Evolutionary conservation across 2,113 vertebrate genomes (phyloP), one percentile per base, ranked within the genome.

Genomic region (Lagopus leucura): DNA sequence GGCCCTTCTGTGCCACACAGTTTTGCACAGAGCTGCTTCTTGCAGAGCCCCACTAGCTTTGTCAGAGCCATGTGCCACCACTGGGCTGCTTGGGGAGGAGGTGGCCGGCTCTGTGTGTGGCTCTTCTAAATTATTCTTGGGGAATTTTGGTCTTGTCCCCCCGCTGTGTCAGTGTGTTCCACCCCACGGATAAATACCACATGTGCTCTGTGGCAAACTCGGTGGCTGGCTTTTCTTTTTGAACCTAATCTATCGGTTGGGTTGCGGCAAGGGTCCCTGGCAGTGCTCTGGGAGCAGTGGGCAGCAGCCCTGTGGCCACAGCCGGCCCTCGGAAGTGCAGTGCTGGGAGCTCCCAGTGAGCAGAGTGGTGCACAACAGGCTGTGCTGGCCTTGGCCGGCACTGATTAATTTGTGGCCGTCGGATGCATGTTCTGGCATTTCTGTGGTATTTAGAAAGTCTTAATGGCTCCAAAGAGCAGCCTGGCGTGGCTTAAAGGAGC

Each of bases 381-480:
- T 60, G 45, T 6, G 45, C 38, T 2, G 11, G 58, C n/a, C 67
- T 65, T 32, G 43, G 55, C 70, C 57, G 20, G 0, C 2, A 12
- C 76, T n/a, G 76, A 16, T 45, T 34, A 22, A 30, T 71, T 61
- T 32, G 63, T 54, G 45, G 58, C 57, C 7, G 24, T 22, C 30
- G 77, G 57, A 47, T 75, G 65, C 76, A 14, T 16, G 43, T 73
- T 77, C 93, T 82, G 73, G 88, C 50, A 42, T 86, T 95, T 75
- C 82, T 71, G 72, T 70, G 69, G 57, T 67, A 30, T 63, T 79
- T 70, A 75, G 61, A 25, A 52, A 65, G 65, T 32, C 66, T 36
- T 70, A 32, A 24, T 57, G 77, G 21, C 57, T 50, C 2, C 40
- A 45, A 60, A 71, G 81, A 70, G 63, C 55, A 3, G 42, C 42